Base-by-base conservation (phyloP, 2,797 vertebrate genomes). In the Lophura swinhoii region DNA sequence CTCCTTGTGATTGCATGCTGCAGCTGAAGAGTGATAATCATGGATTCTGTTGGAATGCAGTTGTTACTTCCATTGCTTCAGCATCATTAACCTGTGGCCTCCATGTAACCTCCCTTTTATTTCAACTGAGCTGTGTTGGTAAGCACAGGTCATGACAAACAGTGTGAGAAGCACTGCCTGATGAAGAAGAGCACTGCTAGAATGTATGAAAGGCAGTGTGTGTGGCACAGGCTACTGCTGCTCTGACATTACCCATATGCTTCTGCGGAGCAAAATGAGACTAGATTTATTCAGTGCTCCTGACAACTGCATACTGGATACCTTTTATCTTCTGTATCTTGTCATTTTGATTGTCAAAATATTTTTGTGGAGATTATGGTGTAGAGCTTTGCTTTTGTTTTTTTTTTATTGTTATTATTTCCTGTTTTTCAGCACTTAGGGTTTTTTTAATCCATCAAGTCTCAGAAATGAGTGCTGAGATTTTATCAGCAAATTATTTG, bases 61-160 rank as follows among this genome's bases (percentile, higher is more conserved):
- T 35, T 17, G 4, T 10, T 51, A 53, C 62, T 63, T 12, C 84
- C 53, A 4, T 22, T 35, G 46, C 63, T 56, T 48, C 14, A 10
- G 18, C 14, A 12, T 3, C 24, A 0, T 5, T 13, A 8, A 17
- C 56, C 71, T 75, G 43, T 7, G 1, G 18, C n/a, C 51, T 43
- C 53, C 1, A 0, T 24, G 35, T 11, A 8, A 9, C 6, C 10
- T 55, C 26, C 6, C 28, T 37, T 26, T 33, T 1, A 16, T 3
- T 16, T 56, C 2, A 37, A n/a, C 14, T 16, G 9, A 75, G 0
- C 49, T 7, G 0, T 60, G 1, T 26, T 23, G 48, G 5, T 9
- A 31, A 7, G 6, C 11, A 0, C 58, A 58, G 56, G 3, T 5
- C n/a, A 1, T 12, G 33, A 5, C 29, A 41, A 13, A 12, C 0